Evolutionary conservation across 2,888 invertebrate genomes (phyloP), one percentile per base, ranked within the genome.

Genomic region (Acleris emargana): DNA sequence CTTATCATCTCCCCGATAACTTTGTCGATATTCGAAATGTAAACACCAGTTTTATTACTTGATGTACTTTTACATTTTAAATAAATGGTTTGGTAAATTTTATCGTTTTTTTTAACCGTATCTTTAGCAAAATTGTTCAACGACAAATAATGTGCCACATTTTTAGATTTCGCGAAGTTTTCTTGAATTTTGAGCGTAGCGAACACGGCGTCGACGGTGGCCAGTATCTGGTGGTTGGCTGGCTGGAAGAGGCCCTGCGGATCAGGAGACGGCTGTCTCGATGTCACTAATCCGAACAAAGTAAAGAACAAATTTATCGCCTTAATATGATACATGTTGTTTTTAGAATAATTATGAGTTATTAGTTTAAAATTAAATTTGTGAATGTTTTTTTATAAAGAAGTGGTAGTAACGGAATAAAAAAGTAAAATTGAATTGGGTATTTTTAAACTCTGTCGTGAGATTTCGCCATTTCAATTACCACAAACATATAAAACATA

Each of bases 131-230:
- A 54, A 45, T 70, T 69, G 67, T 80, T 77, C 72, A 81, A 76
- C 32, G 66, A 69, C 38, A 80, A 57, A 22, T 81, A 64, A 3
- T 68, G 55, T 61, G 73, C 70, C 45, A 71, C 68, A 69, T 77
- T 74, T 0, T 64, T 20, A 49, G 67, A 67, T 43, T 66, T 62
- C 17, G 60, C 58, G 59, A 81, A 77, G 7, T 67, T 68, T 17
- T 71, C 54, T 7, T 69, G 25, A 13, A 81, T 61, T 54, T 76
- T 73, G 7, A 83, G 68, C n/a, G 38, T 51, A 0, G 69, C 60
- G 25, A 84, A 80, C 28, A 83, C 28, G 52, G 71, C 74, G 58
- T 82, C 80, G 25, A 75, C 69, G 7, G 73, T 61, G 47, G 25
- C 66, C 58, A 81, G 76, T 71, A 64, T 13, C 67, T 68, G 45